A percentile compares a stretch with the other conserved stretches of the same genome.
These are phyloP conservation scores for Dynastes grantii DNA, from an alignment of 2,888 invertebrate genomes.

Conservation along the genomic window DNA sequence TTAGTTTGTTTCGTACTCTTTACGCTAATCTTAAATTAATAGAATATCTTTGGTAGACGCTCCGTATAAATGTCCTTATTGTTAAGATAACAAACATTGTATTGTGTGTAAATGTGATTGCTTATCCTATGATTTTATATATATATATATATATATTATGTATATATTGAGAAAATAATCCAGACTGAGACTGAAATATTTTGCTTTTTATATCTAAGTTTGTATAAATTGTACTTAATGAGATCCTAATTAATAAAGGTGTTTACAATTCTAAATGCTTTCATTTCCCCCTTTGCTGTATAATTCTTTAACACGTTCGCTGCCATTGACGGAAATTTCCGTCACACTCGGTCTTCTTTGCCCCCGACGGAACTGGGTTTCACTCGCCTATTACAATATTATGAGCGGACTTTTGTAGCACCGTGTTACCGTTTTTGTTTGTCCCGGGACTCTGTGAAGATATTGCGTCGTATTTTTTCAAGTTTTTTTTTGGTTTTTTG, in stretches of 20 bases:
- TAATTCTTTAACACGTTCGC: too few species aligned
- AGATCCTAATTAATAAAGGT: slow-evolving; percentile 29
- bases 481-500: too few species aligned
- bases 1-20: too few species aligned
- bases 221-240: slow-evolving; percentile 31
- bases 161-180: slow-evolving; percentile 47
- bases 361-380: too few species aligned
- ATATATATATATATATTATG: slow-evolving; percentile 33
- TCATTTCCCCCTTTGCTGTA: not conserved
- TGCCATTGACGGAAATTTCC: too few species aligned
- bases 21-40: too few species aligned
- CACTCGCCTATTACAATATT: too few species aligned
- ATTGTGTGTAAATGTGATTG: slow-evolving; percentile 40
- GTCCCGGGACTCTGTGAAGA: too few species aligned
- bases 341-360: too few species aligned
- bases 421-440: too few species aligned
- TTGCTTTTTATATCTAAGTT: slow-evolving; percentile 47
- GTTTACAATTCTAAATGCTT: slow-evolving; percentile 20
- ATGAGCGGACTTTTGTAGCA: too few species aligned
- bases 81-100: slow-evolving; percentile 1
- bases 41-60: not conserved
- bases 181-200: slow-evolving; percentile 50
- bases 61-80: not conserved
- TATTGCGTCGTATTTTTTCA: too few species aligned
- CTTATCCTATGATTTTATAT: slow-evolving; percentile 40